Evolutionary conservation across 2,113 vertebrate genomes (phyloP).

Genomic region (Hippocampus zosterae): DNA sequence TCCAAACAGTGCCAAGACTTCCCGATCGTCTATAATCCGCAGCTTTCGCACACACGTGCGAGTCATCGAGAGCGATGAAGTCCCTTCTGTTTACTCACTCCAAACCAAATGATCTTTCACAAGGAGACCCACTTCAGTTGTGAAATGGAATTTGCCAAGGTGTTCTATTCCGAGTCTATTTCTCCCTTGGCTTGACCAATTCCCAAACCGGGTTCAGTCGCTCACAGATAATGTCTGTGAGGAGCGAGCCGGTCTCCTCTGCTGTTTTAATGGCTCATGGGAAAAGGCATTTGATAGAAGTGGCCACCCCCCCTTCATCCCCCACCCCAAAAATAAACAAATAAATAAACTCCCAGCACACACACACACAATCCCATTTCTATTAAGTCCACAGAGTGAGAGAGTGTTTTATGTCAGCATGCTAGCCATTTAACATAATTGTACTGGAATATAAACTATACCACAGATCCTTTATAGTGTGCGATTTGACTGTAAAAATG

Average conservation of each 20-base stretch:
- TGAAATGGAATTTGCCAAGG: constrained; percentile 94
- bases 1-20: constrained; percentile 84
- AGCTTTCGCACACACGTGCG: constrained; percentile 82
- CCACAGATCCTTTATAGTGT: not conserved
- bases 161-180: constrained; percentile 86
- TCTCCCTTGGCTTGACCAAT: constrained; percentile 86
- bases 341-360: constrained; percentile 82
- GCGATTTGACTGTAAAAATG: constrained; percentile 10
- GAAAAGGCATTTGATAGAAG: constrained; percentile 81
- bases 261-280: constrained; percentile 80
- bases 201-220: constrained; percentile 89
- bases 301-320: constrained; percentile 9
- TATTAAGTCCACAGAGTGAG: constrained; percentile 80
- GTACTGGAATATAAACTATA: constrained; percentile 1
- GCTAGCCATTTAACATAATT: constrained; percentile 74
- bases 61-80: constrained; percentile 94
- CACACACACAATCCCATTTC: constrained; percentile 83
- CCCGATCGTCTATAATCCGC: constrained; percentile 88
- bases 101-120: constrained; percentile 97
- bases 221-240: constrained; percentile 90
- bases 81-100: constrained; percentile 91
- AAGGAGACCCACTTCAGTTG: constrained; percentile 98
- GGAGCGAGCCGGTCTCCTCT: constrained; percentile 84
- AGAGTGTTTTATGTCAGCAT: constrained; percentile 79
- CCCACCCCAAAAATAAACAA: constrained; percentile 12